Base-by-base conservation (phyloP, 2,888 invertebrate genomes). In the Acanthoscelides obtectus region DNA sequence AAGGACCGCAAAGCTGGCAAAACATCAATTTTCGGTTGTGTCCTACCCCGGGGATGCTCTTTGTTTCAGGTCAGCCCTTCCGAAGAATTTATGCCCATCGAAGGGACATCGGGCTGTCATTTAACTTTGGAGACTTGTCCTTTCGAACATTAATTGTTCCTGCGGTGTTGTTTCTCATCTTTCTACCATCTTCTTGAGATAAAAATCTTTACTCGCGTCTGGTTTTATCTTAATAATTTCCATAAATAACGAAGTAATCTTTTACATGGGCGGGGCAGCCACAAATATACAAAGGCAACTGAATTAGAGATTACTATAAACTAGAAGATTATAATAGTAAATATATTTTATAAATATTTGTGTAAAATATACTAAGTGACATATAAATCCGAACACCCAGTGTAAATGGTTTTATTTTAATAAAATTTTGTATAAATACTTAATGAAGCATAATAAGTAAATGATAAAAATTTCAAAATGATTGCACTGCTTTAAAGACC, bases 11-110 rank as follows among this genome's bases (percentile, higher is more conserved):
- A 78, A 81, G 79, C 81, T 81, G 81, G 80, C 80, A 80, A 81
- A 81, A 81, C 81, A 81, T 80, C 81, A 81, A 80, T 81, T 81
- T 79, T 81, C 80, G 74, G 73, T 71, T 74, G 73, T 80, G 80
- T 80, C 78, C 74, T 72, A 67, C 68, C 70, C 70, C 67, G 21
- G 67, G 67, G 67, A 67, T 67, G 22, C 67, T 6, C 25, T 67
- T 22, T 20, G 67, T 67, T 21, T 22, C 67, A 22, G 67, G 19
- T 20, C 67, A 45, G 45, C 45, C 45, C 45, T 45, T 45, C 45
- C 45, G 45, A 45, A 45, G 45, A 45, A 79, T 79, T 79, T 79
- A 79, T 76, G 78, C 68, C 71, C 70, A 70, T 73, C 68, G 73
- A 72, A 74, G 73, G 68, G 75, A 75, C 78, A 79, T 79, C 78